Conservation (phyloP, 2,113 vertebrate species). For the Machaerirhynchus nigripectus region DNA sequence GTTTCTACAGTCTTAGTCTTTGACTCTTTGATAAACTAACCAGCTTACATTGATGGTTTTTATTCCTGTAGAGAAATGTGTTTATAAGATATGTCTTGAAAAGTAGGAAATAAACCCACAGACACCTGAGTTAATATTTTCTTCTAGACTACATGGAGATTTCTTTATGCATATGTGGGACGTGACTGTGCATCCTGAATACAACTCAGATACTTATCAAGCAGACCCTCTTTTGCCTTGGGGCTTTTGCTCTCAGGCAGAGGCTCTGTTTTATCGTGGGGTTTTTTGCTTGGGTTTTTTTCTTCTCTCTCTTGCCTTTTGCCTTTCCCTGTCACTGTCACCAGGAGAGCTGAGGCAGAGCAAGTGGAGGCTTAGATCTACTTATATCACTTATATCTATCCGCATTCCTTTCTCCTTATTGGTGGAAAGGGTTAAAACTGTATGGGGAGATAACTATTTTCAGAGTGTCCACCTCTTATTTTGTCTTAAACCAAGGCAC, state of each 20-base stretch:
- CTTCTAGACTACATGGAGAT: background rate
- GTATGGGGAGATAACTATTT: background rate
- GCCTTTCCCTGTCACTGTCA: background rate
- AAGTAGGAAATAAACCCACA: background rate
- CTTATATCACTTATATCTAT: background rate
- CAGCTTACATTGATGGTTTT: background rate
- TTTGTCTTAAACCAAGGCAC: background rate
- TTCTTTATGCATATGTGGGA: background rate
- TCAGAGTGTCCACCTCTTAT: background rate
- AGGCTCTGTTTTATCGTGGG: background rate
- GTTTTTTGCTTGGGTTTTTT: accelerated
- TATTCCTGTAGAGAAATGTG: background rate
- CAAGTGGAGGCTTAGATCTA: background rate
- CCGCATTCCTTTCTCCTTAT: accelerated
- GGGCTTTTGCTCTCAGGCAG: background rate
- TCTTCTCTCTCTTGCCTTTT: background rate
- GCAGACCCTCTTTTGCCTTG: background rate
- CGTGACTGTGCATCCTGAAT: background rate
- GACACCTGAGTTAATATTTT: background rate
- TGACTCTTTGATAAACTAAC: background rate
- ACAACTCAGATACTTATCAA: background rate
- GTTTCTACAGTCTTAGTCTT: background rate
- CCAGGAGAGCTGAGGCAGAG: background rate
- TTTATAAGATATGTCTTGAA: background rate
- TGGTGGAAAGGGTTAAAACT: background rate